phyloP scores from a whole-genome alignment of 1,140 invertebrate species.

The Drosophila aff. region DNA sequence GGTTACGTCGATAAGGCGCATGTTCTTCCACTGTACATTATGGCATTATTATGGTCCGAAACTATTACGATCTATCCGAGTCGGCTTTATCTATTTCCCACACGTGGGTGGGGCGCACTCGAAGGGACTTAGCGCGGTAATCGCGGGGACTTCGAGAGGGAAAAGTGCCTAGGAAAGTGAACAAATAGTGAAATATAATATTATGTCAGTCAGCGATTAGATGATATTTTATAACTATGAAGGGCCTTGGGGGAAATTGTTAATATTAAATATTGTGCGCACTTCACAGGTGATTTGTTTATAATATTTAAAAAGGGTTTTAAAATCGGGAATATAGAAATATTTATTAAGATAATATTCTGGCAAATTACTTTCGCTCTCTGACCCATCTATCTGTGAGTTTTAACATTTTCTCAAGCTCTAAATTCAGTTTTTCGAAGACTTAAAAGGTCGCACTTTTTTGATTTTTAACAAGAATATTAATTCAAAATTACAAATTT shows the following conservation, averaged over 20 bases:
- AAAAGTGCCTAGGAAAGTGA: constrained; percentile 24
- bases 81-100: constrained; percentile 15
- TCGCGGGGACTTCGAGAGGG: background rate
- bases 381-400: no score
- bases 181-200: constrained; percentile 28
- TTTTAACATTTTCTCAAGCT: no score
- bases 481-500: background rate
- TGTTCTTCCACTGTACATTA: constrained; percentile 45
- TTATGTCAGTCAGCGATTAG: constrained; percentile 32
- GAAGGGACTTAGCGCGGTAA: constrained; percentile 10
- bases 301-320: no score
- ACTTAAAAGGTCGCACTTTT: background rate
- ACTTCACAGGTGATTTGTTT: background rate
- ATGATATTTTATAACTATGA: constrained; percentile 6
- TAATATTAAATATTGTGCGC: background rate
- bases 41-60: constrained; percentile 27
- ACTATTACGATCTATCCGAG: constrained; percentile 24
- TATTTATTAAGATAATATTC: no score
- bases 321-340: background rate
- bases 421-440: background rate
- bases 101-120: constrained; percentile 19
- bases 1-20: constrained; percentile 64
- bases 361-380: no score
- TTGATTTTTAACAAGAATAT: background rate
- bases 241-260: background rate